Base-by-base conservation (phyloP, 2,113 vertebrate species). In the Cochlearius cochlearius region DNA sequence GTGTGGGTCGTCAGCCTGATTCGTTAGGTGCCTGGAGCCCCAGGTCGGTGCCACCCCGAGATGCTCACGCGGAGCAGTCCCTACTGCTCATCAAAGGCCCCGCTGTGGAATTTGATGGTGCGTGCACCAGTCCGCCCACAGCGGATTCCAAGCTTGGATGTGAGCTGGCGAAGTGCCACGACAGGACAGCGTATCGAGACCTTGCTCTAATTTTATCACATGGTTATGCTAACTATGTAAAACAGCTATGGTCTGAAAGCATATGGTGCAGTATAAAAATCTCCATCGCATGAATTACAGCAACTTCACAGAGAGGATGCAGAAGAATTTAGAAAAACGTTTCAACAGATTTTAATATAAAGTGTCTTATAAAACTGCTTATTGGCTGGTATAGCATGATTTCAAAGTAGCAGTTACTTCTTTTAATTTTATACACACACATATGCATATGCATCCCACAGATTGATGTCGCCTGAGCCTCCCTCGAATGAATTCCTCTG, bases 181-280 rank as follows among this genome's bases (percentile, higher is more conserved):
- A 38, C 43, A 86, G 81, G 76, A 86, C 85, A 77, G 67, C 13
- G 0, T 53, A 92, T 29, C 62, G 56, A 58, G 91, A 81, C 83
- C 93, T 82, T 36, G 25, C 86, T 88, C 93, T 96, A 94, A 96
- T 95, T 96, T 92, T 94, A 88, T 95, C 93, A 8, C 63, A 15
- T n/a, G 52, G 73, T 82, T 97, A 49, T 93, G 87, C 87, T 88
- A 91, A 72, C 83, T 69, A 38, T 92, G 83, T 94, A 68, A 88
- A 95, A 49, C 52, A 81, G 87, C 53, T 82, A 82, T 39, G 59
- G 38, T 58, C 86, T 34, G 59, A 53, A 94, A 96, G 71, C 96
- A 95, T 95, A 96, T 94, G 97, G 95, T 91, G 55, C 74, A 47
- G 64, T 38, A 83, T 71, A 95, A 96, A 94, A 96, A 92, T 10